Evolutionary conservation across 2,113 vertebrate species (phyloP), one percentile per base, ranked within the genome.

Genomic region (Hylia prasina): DNA sequence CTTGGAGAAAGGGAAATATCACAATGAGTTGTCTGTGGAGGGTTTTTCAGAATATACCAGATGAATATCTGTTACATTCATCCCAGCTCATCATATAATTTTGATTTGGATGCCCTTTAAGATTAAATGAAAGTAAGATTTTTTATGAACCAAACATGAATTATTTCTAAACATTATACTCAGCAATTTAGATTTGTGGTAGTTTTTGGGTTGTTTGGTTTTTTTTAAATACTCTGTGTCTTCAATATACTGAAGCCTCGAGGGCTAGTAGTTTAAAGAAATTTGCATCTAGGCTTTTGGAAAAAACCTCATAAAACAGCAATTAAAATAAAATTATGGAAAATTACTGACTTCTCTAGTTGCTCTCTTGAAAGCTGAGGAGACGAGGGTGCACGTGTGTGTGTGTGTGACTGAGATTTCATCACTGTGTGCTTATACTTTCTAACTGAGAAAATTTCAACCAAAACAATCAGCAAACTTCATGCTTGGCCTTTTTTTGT

Each of bases 351-450:
- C 37, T 7, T 21, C 6, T 45, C 7, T 40, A 47, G 16, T 8
- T 50, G 5, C 44, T 54, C 13, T 53, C 13, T 57, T 66, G 48
- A 79, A 71, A 82, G 14, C 13, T 78, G 48, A 75, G 47, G 7
- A 53, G 7, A 9, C 11, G 5, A 20, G 5, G 5, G 7, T 33
- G 10, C 11, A 14, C 1, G 8, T 24, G 11, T 45, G 7, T 45
- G 14, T 40, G 37, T 10, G 8, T 40, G 14, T 42, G 2, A 35
- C 63, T 56, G 27, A 64, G 15, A 65, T 84, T 56, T 71, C 42
- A 40, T 60, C 22, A 22, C 8, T 47, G 4, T 39, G 11, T n/a
- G 15, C 21, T 72, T 65, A 9, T 53, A 21, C 15, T 65, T 84
- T 57, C 24, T 61, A 57, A 68, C 18, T 24, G 9, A 83, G 28